Percentiles rank a stretch among this genome's conserved stretches.
phyloP scores from a whole-genome alignment of 1,140 invertebrate genomes.

The Drosophila pachea region DNA sequence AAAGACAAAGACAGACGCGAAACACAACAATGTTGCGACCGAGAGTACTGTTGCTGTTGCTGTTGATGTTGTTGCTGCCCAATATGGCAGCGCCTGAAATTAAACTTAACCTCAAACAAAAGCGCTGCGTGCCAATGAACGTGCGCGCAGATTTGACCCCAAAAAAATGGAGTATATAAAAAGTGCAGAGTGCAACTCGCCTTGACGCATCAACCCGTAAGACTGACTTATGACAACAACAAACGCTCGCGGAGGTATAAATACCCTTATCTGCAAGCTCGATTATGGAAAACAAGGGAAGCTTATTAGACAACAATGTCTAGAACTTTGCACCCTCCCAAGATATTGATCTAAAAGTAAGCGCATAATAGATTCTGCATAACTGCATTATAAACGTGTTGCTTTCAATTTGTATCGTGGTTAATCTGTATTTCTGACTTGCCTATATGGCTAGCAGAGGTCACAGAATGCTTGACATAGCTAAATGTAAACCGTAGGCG shows the following conservation, averaged over 20 bases:
- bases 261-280: background rate
- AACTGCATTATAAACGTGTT: background rate
- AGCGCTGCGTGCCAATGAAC: conserved; percentile 25
- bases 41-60: background rate
- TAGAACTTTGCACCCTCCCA: background rate
- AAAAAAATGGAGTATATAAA: background rate
- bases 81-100: conserved; percentile 50
- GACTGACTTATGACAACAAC: conserved; percentile 1
- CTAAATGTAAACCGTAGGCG: background rate
- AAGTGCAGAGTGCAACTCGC: background rate
- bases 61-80: conserved; percentile 20
- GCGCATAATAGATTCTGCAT: background rate
- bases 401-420: no score
- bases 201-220: background rate
- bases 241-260: background rate
- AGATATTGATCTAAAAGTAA: no score
- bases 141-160: conserved; percentile 33
- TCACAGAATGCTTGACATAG: background rate
- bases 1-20: conserved; percentile 8
- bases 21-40: conserved; percentile 22
- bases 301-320: background rate
- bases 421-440: no score
- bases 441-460: no score
- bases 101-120: conserved; percentile 47
- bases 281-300: background rate